Percentiles rank a stretch among this genome's conserved stretches.
Evolutionary conservation across 1,140 invertebrate genomes (phyloP).

Genomic region (Araneus ventricosus): DNA sequence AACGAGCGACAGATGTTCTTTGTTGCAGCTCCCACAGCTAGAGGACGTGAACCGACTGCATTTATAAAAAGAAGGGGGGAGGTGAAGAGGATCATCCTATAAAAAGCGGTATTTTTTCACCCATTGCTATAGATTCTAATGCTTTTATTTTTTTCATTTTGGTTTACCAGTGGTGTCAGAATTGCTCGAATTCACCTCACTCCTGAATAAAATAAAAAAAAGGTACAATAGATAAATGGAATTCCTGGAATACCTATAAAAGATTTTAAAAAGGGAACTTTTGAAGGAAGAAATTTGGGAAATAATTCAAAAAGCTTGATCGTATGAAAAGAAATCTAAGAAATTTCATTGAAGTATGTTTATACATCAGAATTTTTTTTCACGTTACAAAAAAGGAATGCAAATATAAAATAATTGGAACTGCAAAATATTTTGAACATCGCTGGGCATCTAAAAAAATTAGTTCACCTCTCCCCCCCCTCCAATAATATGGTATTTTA

Average conservation of each 20-base stretch:
- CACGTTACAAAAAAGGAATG: too few species aligned
- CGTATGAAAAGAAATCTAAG: too few species aligned
- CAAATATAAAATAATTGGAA: too few species aligned
- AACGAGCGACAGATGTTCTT: conserved; percentile 18
- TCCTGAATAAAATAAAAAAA: not conserved
- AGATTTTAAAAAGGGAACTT: not conserved
- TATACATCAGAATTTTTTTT: too few species aligned
- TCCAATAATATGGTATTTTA: too few species aligned
- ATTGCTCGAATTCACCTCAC: not conserved
- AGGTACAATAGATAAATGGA: not conserved
- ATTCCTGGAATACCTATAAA: not conserved
- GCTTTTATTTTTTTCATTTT: not conserved
- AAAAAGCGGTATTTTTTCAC: not conserved
- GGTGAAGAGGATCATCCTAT: not conserved
- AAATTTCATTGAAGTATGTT: too few species aligned
- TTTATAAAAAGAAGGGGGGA: not conserved
- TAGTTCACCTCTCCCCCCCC: too few species aligned
- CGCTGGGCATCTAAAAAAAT: too few species aligned
- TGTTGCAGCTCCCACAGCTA: not conserved
- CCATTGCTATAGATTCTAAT: not conserved
- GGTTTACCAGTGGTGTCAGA: not conserved
- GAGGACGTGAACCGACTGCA: conserved; percentile 32
- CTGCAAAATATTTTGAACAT: too few species aligned
- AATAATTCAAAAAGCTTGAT: too few species aligned
- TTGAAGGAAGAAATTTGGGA: too few species aligned